Base-by-base conservation (phyloP, 2,888 invertebrate genomes). In the Andricus quercusramuli region DNA sequence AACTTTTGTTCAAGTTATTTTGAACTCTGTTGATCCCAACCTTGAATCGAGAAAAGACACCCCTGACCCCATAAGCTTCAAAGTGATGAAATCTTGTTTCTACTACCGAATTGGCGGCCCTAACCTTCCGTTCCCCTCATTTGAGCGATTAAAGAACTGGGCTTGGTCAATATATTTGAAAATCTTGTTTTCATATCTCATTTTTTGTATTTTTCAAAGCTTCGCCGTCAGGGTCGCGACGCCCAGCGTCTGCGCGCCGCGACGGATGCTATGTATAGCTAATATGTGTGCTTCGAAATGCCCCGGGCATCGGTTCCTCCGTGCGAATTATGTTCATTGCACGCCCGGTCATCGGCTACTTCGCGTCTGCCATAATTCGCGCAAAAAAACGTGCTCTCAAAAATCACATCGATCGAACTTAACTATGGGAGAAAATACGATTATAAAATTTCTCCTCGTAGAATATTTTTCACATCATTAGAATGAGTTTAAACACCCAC, bases 211-310 rank as follows among this genome's bases (percentile, higher is more conserved):
- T 62, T 62, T 62, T 62, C 25, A 44, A 41, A 67, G 67, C 67
- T 67, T 66, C 41, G 3, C 32, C 29, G 51, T 70, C 70, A 51
- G 70, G 70, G 70, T 51, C 78, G 76, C 64, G 85, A 85, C 84
- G 85, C 67, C 82, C 79, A 86, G 87, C 89, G 89, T 87, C 89
- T 89, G 89, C 89, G 89, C 89, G 85, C 82, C 85, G 85, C 85
- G 83, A 68, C 85, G 80, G 79, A 22, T 29, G 84, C 89, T 90
- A 90, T 90, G 90, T 90, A 89, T 90, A 90, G 89, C 86, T 83
- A 81, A 86, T 88, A 83, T 82, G 83, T 81, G 79, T 68, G 78
- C 77, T 83, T 84, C 66, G 79, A 67, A 85, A 82, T 86, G 82
- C 83, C 84, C 80, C 79, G 83, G 85, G 87, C 85, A 88, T 85